phyloP scores from a whole-genome alignment of 2,113 vertebrate genomes.

The Dromaius novaehollandiae region DNA sequence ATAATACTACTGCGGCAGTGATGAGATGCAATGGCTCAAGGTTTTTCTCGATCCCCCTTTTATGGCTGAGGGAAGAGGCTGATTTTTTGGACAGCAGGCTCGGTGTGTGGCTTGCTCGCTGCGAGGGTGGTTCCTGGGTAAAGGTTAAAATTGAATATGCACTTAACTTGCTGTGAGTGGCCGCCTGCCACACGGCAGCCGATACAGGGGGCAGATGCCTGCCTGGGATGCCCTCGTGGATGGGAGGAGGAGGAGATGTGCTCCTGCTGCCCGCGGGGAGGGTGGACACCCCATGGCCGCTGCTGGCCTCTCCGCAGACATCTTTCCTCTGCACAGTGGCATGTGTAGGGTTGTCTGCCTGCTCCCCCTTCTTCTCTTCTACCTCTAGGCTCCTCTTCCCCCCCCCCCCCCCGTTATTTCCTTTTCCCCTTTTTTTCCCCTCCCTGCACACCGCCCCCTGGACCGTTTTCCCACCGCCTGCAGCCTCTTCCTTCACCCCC shows the following conservation, averaged over 20 bases:
- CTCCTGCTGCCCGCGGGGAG: background rate
- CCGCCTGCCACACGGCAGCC: too few species aligned
- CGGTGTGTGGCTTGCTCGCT: background rate
- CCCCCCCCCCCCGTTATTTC: background rate
- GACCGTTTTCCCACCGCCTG: background rate
- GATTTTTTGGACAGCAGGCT: background rate
- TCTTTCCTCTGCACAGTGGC: background rate
- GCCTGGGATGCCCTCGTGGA: too few species aligned
- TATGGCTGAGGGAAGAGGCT: background rate
- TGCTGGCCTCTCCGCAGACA: background rate
- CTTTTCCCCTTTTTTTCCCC: too few species aligned
- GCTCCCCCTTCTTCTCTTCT: background rate
- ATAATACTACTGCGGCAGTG: background rate
- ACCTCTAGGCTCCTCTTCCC: too few species aligned
- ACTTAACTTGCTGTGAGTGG: too few species aligned
- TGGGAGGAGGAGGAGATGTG: accelerated
- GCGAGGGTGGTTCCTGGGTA: background rate
- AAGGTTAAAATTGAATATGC: background rate
- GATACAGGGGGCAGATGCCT: too few species aligned
- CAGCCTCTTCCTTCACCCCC: background rate
- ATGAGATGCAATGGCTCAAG: background rate
- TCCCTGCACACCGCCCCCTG: background rate
- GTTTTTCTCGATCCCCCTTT: background rate
- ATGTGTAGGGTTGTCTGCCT: too few species aligned
- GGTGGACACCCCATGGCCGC: accelerated